These are phyloP conservation scores for Brachionus manjavacas DNA, from an alignment of 1,140 invertebrate genomes.

Conservation along the genomic window DNA sequence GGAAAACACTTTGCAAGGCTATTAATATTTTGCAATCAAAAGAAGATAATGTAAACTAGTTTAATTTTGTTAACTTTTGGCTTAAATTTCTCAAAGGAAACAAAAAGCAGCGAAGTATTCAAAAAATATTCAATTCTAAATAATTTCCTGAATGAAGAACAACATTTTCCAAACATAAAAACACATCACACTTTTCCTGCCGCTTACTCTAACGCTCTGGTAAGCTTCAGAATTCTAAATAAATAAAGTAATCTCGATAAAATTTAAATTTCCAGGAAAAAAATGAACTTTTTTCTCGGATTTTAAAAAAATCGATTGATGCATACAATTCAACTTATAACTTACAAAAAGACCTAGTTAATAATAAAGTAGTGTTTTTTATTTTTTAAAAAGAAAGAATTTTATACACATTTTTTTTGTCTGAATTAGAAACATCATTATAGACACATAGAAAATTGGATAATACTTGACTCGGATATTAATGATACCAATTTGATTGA, in stretches of 20 bases:
- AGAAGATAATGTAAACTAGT: background rate
- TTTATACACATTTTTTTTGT: background rate
- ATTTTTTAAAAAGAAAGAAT: background rate
- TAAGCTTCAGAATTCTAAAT: background rate
- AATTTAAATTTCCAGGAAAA: background rate
- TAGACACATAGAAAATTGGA: constrained; percentile 27
- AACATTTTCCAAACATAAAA: background rate
- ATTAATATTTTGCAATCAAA: constrained; percentile 45
- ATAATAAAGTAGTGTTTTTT: background rate
- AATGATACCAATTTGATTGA: background rate
- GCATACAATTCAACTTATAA: constrained; percentile 12
- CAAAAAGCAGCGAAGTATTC: background rate
- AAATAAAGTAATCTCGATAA: background rate
- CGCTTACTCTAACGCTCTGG: background rate
- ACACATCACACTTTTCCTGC: constrained; percentile 14
- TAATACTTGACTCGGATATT: background rate
- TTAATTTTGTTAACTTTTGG: background rate
- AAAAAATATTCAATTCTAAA: constrained; percentile 15
- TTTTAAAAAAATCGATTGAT: background rate
- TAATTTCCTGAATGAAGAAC: constrained; percentile 8
- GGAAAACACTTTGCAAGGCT: constrained; percentile 48
- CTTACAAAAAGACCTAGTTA: background rate
- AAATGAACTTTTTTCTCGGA: background rate
- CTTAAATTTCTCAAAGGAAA: background rate
- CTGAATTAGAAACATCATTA: constrained; percentile 1